phyloP scores from a whole-genome alignment of 2,888 invertebrate genomes.

The Tanypteryx hageni region DNA sequence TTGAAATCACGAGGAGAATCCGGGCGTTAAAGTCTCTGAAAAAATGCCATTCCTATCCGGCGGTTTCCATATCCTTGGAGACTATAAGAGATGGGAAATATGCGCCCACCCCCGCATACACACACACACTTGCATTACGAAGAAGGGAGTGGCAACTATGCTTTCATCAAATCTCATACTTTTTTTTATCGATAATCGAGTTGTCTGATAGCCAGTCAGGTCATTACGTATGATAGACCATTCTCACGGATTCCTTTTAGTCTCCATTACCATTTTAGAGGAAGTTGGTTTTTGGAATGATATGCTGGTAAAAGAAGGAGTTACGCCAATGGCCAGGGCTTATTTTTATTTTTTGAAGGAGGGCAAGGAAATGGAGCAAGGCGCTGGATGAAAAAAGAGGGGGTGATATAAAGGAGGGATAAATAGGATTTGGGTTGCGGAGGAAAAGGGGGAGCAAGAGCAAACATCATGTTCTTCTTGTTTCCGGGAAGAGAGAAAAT shows the following conservation, averaged over 20 bases:
- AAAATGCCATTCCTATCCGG: neutral
- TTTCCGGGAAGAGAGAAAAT: constrained; percentile 4
- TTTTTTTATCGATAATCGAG: neutral
- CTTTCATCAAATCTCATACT: neutral
- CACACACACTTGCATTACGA: neutral
- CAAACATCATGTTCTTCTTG: constrained; percentile 2
- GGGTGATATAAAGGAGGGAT: constrained; percentile 7
- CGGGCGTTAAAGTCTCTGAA: constrained; percentile 44
- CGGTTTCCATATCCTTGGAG: neutral
- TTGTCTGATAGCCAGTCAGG: neutral
- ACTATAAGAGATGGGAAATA: neutral
- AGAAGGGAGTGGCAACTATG: neutral
- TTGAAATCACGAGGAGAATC: neutral
- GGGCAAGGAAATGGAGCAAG: neutral
- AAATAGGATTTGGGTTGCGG: neutral
- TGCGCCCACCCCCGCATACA: neutral
- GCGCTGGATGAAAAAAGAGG: constrained; percentile 27
- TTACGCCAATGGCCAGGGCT: neutral
- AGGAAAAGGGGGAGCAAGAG: neutral
- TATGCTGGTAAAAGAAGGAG: neutral
- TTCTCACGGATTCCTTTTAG: neutral
- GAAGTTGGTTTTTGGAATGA: constrained; percentile 18
- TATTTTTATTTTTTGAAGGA: neutral
- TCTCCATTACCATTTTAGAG: neutral
- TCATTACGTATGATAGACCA: neutral